phyloP scores from a whole-genome alignment of 2,113 vertebrate genomes.

The Chloropsis hardwickii region DNA sequence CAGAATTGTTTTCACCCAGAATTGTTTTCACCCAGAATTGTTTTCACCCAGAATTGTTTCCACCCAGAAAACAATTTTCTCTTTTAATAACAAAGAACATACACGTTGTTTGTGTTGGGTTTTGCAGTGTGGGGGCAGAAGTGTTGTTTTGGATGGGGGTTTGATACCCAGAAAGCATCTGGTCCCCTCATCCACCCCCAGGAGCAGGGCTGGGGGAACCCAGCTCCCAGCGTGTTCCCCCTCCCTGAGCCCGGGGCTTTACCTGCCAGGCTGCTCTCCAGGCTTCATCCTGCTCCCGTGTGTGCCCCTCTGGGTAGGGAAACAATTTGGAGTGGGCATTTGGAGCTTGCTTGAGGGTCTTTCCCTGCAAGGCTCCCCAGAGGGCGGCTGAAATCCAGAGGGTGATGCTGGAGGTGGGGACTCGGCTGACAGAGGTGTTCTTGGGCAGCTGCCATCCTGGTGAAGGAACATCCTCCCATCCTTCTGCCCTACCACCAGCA shows the following conservation, averaged over 20 bases:
- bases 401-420: not conserved
- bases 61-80: not conserved
- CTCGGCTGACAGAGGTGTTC: not conserved
- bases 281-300: not conserved
- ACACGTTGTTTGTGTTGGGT: not conserved
- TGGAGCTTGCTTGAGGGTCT: not conserved
- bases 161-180: not conserved
- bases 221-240: not conserved
- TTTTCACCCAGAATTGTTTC: not conserved
- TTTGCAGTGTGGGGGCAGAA: not conserved
- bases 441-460: not conserved
- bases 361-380: rapidly evolving
- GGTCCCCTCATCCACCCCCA: not conserved
- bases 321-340: not conserved
- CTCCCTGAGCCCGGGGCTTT: not conserved
- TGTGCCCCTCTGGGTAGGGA: not conserved
- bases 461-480: not conserved
- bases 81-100: not conserved
- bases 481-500: not conserved
- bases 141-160: not conserved
- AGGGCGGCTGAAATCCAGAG: not conserved
- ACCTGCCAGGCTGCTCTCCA: not conserved
- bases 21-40: not conserved
- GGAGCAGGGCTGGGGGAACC: not conserved
- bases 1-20: not conserved